Evolutionary conservation across 2,888 invertebrate genomes (phyloP), one percentile per base, ranked within the genome.

Genomic region (Flexamia atlantica): DNA sequence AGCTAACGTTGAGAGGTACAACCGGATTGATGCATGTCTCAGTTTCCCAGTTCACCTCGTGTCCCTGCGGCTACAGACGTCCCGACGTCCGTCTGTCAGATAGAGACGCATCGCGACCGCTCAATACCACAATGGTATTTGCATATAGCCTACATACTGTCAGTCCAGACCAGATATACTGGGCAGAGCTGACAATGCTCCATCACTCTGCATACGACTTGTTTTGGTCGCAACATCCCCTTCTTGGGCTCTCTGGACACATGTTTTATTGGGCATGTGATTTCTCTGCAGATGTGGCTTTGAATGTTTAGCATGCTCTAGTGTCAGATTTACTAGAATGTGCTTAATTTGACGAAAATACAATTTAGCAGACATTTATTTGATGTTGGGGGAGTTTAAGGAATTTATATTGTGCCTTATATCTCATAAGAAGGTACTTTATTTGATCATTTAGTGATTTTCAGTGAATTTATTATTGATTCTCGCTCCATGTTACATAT

Each of bases 101-200:
- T 64, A 64, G 30, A 64, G 64, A 64, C 64, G 64, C 64, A 64
- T 64, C 28, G 64, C 23, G 81, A 81, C 57, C 40, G 57, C 81
- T 81, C 81, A 81, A 81, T 81, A 81, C 46, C 46, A 81, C 81
- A 81, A 81, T 81, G 81, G 40, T 14, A 81, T 81, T 81, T 68
- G 68, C 81, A 81, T 81, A 40, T 81, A 81, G 68, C 81, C 81
- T 81, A 81, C 81, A 81, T 81, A 81, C 81, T 81, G 81, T 81
- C 81, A 64, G 68, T 68, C 68, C 30, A 12, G 25, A 28, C 28
- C 72, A 42, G 72, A 72, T 72, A 72, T 72, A 72, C 72, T 72
- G 72, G 40, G 14, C 32, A 9, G 20, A 40, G n/a, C 7, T 2
- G 42, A 42, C 72, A 72, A 72, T 72, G 72, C 20, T 36, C 72